Conservation (phyloP, 2,797 vertebrate species). For the Petrocephalus sullivani region DNA sequence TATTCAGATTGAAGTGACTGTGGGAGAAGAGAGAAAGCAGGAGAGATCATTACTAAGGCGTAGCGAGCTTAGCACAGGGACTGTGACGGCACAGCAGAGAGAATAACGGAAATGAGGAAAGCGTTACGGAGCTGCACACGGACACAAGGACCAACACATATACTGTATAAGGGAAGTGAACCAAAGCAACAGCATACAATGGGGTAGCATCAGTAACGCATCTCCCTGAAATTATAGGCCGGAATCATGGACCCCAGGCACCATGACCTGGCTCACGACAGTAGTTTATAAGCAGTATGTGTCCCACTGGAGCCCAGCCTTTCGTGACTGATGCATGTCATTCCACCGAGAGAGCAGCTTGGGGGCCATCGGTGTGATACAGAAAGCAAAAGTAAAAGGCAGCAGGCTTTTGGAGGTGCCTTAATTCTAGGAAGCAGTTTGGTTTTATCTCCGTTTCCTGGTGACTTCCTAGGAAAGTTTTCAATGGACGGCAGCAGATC, state of each 20-base stretch:
- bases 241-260: neutral
- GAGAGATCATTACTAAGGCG: neutral
- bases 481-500: neutral
- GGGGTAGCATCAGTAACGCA: neutral
- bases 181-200: neutral
- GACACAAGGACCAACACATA: neutral
- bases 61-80: neutral
- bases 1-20: slow-evolving; percentile 91
- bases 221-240: neutral
- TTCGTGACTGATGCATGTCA: neutral
- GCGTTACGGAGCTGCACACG: neutral
- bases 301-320: neutral
- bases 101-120: neutral
- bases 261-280: neutral
- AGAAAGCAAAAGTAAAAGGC: neutral
- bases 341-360: neutral
- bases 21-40: slow-evolving; percentile 8
- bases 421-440: neutral
- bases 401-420: neutral
- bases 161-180: neutral
- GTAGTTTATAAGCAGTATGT: neutral
- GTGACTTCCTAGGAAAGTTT: neutral
- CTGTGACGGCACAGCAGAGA: neutral
- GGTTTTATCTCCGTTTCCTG: neutral
- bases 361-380: neutral